Evolutionary conservation across 2,113 vertebrate genomes (phyloP).

Genomic region (Melanerpes aurifrons): DNA sequence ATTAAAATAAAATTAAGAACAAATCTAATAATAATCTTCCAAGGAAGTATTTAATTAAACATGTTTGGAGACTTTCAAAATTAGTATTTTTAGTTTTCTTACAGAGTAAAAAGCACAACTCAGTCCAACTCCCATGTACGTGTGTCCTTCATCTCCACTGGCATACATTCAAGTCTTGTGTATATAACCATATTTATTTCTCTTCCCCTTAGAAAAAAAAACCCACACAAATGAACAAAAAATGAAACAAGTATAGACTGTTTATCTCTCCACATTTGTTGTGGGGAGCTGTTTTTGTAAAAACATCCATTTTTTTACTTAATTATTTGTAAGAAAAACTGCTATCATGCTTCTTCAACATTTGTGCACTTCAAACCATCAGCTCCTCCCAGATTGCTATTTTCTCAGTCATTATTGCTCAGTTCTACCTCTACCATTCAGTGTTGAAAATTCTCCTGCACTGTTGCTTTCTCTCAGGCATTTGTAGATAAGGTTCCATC

Average conservation of each 20-base stretch:
- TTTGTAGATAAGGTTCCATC: background rate
- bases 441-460: background rate
- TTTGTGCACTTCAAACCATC: background rate
- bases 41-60: background rate
- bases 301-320: background rate
- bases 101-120: background rate
- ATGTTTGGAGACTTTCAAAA: background rate
- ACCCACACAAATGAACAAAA: background rate
- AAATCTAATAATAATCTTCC: background rate
- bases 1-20: too few species aligned
- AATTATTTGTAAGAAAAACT: background rate
- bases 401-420: background rate
- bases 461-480: background rate
- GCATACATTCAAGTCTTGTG: accelerated
- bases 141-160: background rate
- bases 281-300: background rate
- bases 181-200: background rate
- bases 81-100: background rate
- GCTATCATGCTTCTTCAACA: background rate
- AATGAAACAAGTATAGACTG: background rate
- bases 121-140: background rate
- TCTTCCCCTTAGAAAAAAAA: background rate
- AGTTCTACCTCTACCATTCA: background rate
- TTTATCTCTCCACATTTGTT: background rate
- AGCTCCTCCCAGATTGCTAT: background rate